These are phyloP conservation scores for Perca flavescens DNA, from an alignment of 2,113 vertebrate species.

Conservation along the genomic window DNA sequence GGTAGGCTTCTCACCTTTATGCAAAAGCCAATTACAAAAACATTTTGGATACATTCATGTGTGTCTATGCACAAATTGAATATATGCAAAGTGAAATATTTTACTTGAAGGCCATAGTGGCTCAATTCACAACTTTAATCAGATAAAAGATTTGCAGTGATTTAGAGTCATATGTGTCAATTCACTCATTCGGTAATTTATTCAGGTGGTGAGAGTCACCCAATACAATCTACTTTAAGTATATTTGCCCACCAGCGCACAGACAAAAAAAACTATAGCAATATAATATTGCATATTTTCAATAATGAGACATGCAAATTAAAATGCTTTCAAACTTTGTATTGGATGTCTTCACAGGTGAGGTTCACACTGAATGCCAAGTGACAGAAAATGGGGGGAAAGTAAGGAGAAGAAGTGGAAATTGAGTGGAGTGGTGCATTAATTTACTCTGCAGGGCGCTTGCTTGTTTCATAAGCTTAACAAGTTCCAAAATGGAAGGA, in stretches of 20 bases:
- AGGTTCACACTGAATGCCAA: not conserved
- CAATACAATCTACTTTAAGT: not conserved
- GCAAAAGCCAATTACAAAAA: not conserved
- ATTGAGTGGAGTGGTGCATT: not conserved
- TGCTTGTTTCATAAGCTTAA: constrained; percentile 5
- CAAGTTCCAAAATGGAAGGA: constrained; percentile 13
- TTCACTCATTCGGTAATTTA: not conserved
- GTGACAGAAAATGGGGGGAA: not conserved
- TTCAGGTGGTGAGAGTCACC: not conserved
- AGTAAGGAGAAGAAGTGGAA: not conserved
- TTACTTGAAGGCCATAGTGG: not conserved
- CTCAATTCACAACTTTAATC: not conserved
- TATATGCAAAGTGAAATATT: not conserved
- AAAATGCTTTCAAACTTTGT: not conserved
- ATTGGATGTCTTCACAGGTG: not conserved
- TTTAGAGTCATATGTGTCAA: not conserved
- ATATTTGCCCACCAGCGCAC: not conserved
- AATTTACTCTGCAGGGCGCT: not conserved
- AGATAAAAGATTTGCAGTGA: not conserved
- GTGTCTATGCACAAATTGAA: not conserved
- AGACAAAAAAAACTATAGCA: not conserved
- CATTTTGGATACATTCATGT: not conserved
- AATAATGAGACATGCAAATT: not conserved
- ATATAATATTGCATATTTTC: not conserved
- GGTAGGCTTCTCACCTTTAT: not conserved